Evolutionary conservation across 2,888 invertebrate genomes (phyloP).

Genomic region (Drosophila setosimentum): DNA sequence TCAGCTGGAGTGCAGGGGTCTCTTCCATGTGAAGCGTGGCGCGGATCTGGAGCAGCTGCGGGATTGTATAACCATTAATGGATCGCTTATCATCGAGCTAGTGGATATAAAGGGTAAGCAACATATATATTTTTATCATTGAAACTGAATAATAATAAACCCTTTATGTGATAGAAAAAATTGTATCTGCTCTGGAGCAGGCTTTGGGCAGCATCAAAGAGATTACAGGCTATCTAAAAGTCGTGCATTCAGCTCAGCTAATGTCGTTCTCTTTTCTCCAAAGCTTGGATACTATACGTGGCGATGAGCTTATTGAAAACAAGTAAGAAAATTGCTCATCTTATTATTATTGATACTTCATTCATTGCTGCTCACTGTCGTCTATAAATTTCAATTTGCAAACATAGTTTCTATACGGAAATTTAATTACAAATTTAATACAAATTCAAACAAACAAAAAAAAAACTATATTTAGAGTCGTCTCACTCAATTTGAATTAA

Average conservation of each 20-base stretch:
- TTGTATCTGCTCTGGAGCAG: constrained; percentile 86
- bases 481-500: background rate
- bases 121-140: fast-evolving
- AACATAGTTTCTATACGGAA: background rate
- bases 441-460: background rate
- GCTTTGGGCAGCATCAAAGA: constrained; percentile 88
- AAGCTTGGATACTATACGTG: constrained; percentile 88
- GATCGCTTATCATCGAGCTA: constrained; percentile 88
- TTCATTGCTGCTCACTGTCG: background rate
- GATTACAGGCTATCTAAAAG: constrained; percentile 88
- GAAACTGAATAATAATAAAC: background rate
- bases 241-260: constrained; percentile 88
- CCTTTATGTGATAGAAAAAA: constrained; percentile 57
- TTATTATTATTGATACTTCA: background rate
- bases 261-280: constrained; percentile 89
- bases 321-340: constrained; percentile 53
- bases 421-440: background rate
- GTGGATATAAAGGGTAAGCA: constrained; percentile 70
- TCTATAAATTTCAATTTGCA: no score
- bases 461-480: background rate
- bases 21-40: constrained; percentile 58
- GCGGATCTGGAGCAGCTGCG: constrained; percentile 84
- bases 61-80: constrained; percentile 90
- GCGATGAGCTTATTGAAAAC: constrained; percentile 84
- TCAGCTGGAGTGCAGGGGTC: constrained; percentile 66